Conservation (phyloP, 30 jellyfish, hydroid and myxozoan species). For the Turritopsis rubra region DNA sequence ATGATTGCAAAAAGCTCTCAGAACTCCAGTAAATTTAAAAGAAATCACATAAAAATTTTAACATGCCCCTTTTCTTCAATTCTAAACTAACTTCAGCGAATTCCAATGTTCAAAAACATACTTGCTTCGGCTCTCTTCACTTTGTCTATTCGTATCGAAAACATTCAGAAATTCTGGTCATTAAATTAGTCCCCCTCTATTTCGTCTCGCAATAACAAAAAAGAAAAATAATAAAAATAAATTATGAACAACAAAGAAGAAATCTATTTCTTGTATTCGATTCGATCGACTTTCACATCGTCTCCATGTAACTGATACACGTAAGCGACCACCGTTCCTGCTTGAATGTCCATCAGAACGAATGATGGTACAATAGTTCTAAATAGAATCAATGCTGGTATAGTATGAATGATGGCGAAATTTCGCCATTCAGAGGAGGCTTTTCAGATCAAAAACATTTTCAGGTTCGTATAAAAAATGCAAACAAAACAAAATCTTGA, state of each 20-base stretch:
- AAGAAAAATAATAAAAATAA: not conserved
- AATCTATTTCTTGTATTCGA: conserved; percentile 77
- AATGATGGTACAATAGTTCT: conserved; percentile 83
- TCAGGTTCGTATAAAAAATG: not conserved
- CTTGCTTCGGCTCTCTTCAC: no score
- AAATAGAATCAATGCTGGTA: not conserved
- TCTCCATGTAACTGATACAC: conserved; percentile 96
- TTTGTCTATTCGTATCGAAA: no score
- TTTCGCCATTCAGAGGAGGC: not conserved
- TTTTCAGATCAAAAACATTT: no score
- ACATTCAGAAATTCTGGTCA: not conserved
- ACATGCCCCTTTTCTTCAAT: no score
- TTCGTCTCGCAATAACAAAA: not conserved
- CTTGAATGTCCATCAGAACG: conserved; percentile 94
- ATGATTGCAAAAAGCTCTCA: no score
- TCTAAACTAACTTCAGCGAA: no score
- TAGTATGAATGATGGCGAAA: not conserved
- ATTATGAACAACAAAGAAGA: not conserved
- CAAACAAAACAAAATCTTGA: not conserved
- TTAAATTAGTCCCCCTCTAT: not conserved
- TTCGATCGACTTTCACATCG: conserved; percentile 96
- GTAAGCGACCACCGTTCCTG: conserved; percentile 89
- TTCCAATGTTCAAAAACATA: no score
- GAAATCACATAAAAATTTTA: no score
- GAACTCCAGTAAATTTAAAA: no score